Percentiles rank a stretch among this genome's conserved stretches.
Conservation (phyloP, 2,113 vertebrate genomes). For the Nibea coibor region DNA sequence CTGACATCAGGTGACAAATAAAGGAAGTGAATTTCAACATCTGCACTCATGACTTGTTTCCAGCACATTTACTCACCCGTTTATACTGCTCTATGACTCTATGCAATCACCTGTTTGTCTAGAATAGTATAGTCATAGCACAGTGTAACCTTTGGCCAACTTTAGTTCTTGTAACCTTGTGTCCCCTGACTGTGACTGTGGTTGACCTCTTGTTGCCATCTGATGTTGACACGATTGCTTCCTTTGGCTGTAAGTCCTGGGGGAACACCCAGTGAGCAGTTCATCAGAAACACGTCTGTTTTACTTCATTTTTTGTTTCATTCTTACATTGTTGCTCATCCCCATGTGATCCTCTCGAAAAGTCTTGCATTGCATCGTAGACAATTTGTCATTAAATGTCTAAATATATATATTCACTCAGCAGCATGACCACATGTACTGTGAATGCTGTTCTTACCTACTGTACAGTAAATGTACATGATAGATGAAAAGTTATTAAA, state of each 20-base stretch:
- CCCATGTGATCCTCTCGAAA: background rate
- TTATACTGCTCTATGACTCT: background rate
- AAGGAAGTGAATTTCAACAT: constrained; percentile 16
- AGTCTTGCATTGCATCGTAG: background rate
- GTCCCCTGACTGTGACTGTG: background rate
- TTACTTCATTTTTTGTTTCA: background rate
- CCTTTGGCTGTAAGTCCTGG: background rate
- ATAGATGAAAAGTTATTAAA: no score
- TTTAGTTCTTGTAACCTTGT: background rate
- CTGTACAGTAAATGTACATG: no score
- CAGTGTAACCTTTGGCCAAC: background rate
- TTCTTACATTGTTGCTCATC: background rate
- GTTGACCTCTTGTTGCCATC: background rate
- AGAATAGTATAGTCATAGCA: background rate
- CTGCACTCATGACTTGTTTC: background rate
- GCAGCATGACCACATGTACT: no score
- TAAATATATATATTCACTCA: no score
- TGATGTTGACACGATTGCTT: background rate
- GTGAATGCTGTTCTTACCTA: no score
- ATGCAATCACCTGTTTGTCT: constrained; percentile 1
- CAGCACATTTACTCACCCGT: background rate
- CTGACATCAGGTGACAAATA: constrained; percentile 3
- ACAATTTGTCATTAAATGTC: background rate
- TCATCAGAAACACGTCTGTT: background rate
- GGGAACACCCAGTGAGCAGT: background rate